Evolutionary conservation across 2,888 invertebrate genomes (phyloP), one percentile per base, ranked within the genome.

Genomic region (Agrotis segetum): DNA sequence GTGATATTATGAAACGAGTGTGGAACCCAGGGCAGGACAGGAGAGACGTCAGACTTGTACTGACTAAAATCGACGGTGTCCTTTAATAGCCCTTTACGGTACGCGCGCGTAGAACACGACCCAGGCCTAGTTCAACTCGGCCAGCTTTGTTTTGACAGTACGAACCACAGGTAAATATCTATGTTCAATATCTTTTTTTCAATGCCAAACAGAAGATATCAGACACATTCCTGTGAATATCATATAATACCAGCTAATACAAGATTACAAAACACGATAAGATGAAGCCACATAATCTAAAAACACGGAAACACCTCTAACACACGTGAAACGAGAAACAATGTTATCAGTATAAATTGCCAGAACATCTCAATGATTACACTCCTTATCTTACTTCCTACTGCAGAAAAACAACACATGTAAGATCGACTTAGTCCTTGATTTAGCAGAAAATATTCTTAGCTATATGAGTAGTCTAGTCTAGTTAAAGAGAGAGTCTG

Each of bases 301-400:
- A 24, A 55, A 63, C 29, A 49, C 47, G 63, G 63, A 71, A 71
- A 21, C 46, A 13, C n/a, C 9, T 21, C 29, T 9, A 11, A 40
- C 11, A 21, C 29, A 21, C 29, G 40, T 40, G 40, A 40, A 40
- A 34, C 34, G 34, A 19, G 7, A 56, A 0, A 64, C 73, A 56
- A 65, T 64, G 44, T 4, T 73, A 56, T 73, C 55, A 64, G 11
- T 56, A 44, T 9, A 16, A 55, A 55, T 21, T 16, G 13, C 50
- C 19, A 71, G 47, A 40, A 11, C 5, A 46, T 63, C 40, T 40
- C 17, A 40, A 62, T 62, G 17, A 71, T 47, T 14, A 47, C 4
- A 29, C 14, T 19, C 0, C n/a, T 21, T 61, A 52, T 71, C 46
- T 71, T 14, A 9, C n/a, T 71, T 46, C 46, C n/a, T 61, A 29